phyloP scores from a whole-genome alignment of 1,140 invertebrate species.

The Achroia grisella region DNA sequence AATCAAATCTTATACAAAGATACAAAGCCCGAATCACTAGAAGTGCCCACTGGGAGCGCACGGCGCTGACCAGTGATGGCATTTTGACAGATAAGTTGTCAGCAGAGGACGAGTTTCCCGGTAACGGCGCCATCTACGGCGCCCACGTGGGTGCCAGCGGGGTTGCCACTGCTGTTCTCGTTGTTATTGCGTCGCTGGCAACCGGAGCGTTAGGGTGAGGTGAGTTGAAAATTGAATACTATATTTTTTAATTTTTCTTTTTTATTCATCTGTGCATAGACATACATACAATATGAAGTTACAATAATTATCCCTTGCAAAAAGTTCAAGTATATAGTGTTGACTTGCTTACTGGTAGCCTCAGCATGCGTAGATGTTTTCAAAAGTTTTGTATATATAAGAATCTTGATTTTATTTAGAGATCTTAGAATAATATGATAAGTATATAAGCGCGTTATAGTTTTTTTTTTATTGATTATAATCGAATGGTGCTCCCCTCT shows the following conservation, averaged over 20 bases:
- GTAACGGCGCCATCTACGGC: constrained; percentile 33
- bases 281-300: no score
- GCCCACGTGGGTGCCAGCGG: constrained; percentile 49
- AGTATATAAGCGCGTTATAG: no score
- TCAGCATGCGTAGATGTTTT: no score
- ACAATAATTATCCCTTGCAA: no score
- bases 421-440: no score
- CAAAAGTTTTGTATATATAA: no score
- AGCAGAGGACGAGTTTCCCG: constrained; percentile 48
- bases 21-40: constrained; percentile 18
- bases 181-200: constrained; percentile 46
- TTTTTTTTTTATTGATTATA: no score
- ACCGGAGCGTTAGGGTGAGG: constrained; percentile 69
- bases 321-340: no score
- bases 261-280: no score
- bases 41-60: constrained; percentile 26
- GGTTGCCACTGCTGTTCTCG: constrained; percentile 53
- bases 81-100: constrained; percentile 51
- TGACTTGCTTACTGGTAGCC: no score
- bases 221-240: constrained; percentile 18
- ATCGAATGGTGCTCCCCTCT: no score
- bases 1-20: constrained; percentile 8
- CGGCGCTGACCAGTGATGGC: constrained; percentile 25
- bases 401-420: no score
- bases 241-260: constrained; percentile 1